Base-by-base conservation (phyloP, 2,888 invertebrate genomes). In the Pachycephus smyrnensis region DNA sequence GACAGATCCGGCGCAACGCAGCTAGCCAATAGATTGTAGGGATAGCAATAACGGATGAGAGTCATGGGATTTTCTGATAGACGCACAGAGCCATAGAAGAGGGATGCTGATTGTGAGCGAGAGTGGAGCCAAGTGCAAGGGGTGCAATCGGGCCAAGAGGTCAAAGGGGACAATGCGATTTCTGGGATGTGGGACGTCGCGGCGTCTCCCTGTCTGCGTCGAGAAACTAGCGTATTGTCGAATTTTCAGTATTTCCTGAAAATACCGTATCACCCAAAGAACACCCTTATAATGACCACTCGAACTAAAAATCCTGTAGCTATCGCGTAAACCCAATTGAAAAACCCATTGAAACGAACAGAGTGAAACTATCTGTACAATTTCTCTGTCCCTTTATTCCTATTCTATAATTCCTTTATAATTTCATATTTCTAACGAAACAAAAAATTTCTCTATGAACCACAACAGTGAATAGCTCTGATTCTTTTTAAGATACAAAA, bases 121-220 rank as follows among this genome's bases (percentile, higher is more conserved):
- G 73, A 68, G 35, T 33, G 73, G 69, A 55, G 40, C 40, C 40
- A 55, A 55, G 40, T 55, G 40, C 40, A 55, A 6, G 1, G 40
- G 40, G 23, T 55, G 40, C 23, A 55, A 55, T 55, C 23, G 40
- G 40, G 40, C 40, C 40, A 55, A 23, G 40, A 55, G 40, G 40
- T 55, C 23, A 55, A 23, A 55, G 40, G 23, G 40, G 40, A 15
- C 40, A 55, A 55, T 55, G 40, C 15, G 40, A 55, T 55, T 55
- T 55, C 71, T 37, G 80, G 80, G 81, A 86, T 86, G 80, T 86
- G 83, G 86, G 83, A 76, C 87, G 80, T 76, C 76, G 68, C 81
- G 86, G 86, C 86, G 86, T 79, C 86, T 84, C 81, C 83, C 78
- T 76, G 86, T 86, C 86, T 86, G 84, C 84, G 83, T 77, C 83